A percentile compares a stretch with the other conserved stretches of the same genome.
Conservation (phyloP, 2,888 invertebrate genomes). For the Himalopsyche tibetana region DNA sequence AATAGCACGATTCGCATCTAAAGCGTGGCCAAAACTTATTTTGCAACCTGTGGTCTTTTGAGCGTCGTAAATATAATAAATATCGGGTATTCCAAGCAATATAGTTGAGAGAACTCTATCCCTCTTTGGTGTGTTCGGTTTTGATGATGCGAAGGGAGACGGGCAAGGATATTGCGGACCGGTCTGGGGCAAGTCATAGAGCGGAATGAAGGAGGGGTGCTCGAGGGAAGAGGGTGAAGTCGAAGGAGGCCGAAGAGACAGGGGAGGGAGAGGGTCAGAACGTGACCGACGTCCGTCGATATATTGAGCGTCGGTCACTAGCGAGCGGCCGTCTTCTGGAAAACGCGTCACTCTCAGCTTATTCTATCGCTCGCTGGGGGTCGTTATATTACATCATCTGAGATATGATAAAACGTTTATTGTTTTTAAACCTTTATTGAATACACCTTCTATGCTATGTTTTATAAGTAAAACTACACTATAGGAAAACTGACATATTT, state of each 20-base stretch:
- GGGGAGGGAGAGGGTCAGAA: slow-evolving; percentile 71
- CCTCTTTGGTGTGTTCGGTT: slow-evolving; percentile 67
- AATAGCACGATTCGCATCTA: slow-evolving; percentile 34
- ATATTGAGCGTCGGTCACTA: slow-evolving; percentile 74
- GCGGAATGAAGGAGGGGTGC: slow-evolving; percentile 69
- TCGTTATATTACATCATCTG: not conserved
- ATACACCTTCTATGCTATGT: too few relatives aligned
- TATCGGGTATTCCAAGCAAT: slow-evolving; percentile 62
- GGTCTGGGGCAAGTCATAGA: slow-evolving; percentile 73
- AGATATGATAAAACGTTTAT: not conserved
- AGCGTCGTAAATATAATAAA: slow-evolving; percentile 66
- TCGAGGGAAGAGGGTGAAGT: slow-evolving; percentile 71
- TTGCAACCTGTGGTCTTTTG: slow-evolving; percentile 66
- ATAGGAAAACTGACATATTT: too few relatives aligned
- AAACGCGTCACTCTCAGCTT: slow-evolving; percentile 62
- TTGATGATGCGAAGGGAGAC: slow-evolving; percentile 71
- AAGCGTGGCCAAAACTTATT: slow-evolving; percentile 61
- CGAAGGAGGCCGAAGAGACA: slow-evolving; percentile 70
- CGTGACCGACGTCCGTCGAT: slow-evolving; percentile 76
- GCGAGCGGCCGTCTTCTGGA: slow-evolving; percentile 58
- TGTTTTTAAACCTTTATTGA: too few relatives aligned
- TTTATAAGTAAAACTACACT: too few relatives aligned
- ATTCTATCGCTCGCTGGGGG: slow-evolving; percentile 47
- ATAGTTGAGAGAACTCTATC: slow-evolving; percentile 43
- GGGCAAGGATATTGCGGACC: slow-evolving; percentile 66